These are phyloP conservation scores for Polydrusus pterygomalis DNA, from an alignment of 2,888 invertebrate species.

Conservation along the genomic window DNA sequence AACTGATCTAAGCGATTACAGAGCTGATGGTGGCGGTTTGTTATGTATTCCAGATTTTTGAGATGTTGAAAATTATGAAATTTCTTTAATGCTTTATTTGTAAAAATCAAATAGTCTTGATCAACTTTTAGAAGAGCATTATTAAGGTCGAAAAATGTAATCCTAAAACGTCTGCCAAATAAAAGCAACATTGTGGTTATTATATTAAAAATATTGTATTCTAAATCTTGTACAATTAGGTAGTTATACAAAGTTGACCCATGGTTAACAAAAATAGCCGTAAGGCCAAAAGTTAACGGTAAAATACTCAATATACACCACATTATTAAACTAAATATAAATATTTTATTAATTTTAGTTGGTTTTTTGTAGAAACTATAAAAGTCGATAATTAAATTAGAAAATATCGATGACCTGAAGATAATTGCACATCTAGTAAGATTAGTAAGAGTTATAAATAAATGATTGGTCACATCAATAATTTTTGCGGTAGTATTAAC, in stretches of 20 bases:
- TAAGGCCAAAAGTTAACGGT: neutral
- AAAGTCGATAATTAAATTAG: neutral
- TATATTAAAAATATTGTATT: neutral
- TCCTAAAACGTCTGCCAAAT: neutral
- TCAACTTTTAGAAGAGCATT: neutral
- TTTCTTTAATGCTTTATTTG: neutral
- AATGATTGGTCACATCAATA: neutral
- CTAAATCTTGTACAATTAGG: neutral
- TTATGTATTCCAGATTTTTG: neutral
- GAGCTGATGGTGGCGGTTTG: constrained; percentile 6
- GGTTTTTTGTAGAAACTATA: neutral
- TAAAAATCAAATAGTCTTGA: neutral
- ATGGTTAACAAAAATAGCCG: no score
- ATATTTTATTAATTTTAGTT: neutral
- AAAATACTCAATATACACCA: neutral
- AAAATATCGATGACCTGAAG: neutral
- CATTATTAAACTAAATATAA: neutral
- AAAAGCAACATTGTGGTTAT: neutral
- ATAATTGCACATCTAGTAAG: neutral
- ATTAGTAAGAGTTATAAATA: neutral
- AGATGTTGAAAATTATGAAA: neutral
- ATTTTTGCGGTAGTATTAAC: neutral
- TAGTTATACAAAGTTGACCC: neutral
- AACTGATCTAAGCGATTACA: neutral
- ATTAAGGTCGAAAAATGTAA: neutral